Evolutionary conservation across 2,888 invertebrate genomes (phyloP), one percentile per base, ranked within the genome.

Genomic region (Dysmachus trigonus): DNA sequence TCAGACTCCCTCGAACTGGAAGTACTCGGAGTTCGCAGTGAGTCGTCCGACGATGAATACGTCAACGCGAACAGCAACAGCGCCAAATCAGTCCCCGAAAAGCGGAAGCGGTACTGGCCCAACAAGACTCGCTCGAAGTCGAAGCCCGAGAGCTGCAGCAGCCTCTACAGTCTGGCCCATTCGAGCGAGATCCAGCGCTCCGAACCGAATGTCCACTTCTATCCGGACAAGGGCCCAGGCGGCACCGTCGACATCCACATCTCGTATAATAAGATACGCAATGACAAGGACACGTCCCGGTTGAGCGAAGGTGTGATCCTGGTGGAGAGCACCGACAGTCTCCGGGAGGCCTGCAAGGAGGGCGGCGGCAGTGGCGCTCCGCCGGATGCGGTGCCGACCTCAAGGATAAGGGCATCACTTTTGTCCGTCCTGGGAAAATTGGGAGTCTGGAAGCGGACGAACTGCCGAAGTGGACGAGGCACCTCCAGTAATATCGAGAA

Each of bases 1-100:
- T 91, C 91, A 86, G 91, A 91, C 88, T 90, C 90, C 85, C 89
- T 93, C 90, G 93, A 93, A 90, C 89, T 93, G 90, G 93, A 93
- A 89, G 93, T 93, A 89, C 92, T 93, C 88, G 93, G 93, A 88
- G 91, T 92, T 88, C 90, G 91, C 88, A 91, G 91, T 87, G 92
- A 92, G 87, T 91, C 88, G 87, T 87, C 88, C 72, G 86, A 86
- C 33, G 88, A 88, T 30, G 88, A 86, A 51, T 88, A 88, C 13
- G 77, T 85, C 18, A 87, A 79, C 38, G 38, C 38, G 38, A 41
- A 41, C 38, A 13, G 15, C 76, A 85, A 71, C 71, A 81, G 38
- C 38, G 2, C 31, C 31, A n/a, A 85, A 79, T 82, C 77, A 77
- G 62, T 62, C 31, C 71, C 86, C 3, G 86, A 53, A 3, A 86